phyloP scores from a whole-genome alignment of 2,797 vertebrate species.

The Crocodylus rhombifer region DNA sequence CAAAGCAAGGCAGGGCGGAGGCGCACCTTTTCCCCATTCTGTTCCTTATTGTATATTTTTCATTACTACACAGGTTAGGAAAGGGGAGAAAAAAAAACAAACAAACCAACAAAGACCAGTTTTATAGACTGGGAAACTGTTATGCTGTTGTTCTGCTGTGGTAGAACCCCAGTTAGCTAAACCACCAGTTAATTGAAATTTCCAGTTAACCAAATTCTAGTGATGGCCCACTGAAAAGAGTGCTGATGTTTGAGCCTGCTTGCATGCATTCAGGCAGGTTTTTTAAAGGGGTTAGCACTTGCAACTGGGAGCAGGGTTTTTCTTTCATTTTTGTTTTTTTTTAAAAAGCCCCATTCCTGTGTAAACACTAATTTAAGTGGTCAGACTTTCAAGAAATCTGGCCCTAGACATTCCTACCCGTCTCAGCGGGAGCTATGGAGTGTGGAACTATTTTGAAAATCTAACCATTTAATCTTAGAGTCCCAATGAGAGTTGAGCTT shows the following conservation, averaged over 20 bases:
- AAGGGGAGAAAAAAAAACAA: background rate
- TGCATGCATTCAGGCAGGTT: background rate
- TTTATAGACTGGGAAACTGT: background rate
- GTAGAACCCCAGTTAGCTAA: rapidly evolving
- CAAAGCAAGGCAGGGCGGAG: background rate
- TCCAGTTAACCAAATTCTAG: background rate
- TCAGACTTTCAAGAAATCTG: background rate
- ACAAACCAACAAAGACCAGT: background rate
- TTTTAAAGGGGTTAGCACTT: background rate
- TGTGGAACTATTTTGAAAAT: background rate
- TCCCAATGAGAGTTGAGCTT: background rate
- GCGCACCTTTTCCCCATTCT: background rate
- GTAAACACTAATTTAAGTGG: background rate
- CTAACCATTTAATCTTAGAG: background rate
- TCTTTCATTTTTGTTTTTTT: no score
- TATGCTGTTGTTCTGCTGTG: rapidly evolving
- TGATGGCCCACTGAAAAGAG: background rate
- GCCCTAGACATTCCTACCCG: rapidly evolving
- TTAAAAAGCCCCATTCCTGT: background rate
- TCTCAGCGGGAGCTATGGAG: background rate
- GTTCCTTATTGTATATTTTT: background rate
- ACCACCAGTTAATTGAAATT: background rate
- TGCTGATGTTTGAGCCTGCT: background rate
- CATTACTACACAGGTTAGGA: background rate
- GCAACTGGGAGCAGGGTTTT: background rate